These are phyloP conservation scores for Meganola albula DNA, from an alignment of 2,888 invertebrate species.

Conservation along the genomic window DNA sequence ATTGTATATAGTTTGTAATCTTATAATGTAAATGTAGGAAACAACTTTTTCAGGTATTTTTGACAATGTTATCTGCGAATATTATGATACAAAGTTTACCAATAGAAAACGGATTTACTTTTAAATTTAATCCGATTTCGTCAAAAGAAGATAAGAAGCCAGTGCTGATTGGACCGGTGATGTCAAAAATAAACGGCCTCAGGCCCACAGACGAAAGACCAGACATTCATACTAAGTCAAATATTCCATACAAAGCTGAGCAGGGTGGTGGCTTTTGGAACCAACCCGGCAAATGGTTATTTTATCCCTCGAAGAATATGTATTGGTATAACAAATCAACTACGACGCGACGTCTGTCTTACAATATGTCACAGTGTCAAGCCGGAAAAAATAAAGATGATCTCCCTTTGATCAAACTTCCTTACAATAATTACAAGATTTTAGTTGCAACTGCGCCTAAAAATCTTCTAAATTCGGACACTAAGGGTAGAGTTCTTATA, in stretches of 20 bases:
- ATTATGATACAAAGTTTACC: slow-evolving; percentile 34
- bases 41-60: no score
- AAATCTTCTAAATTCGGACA: slow-evolving; percentile 36
- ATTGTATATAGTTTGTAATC: no score
- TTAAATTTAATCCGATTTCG: slow-evolving; percentile 42
- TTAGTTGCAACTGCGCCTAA: slow-evolving; percentile 58
- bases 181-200: slow-evolving; percentile 45
- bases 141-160: slow-evolving; percentile 36
- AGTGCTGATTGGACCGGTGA: slow-evolving; percentile 36
- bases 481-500: slow-evolving; percentile 36
- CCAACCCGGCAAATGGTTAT: slow-evolving; percentile 44
- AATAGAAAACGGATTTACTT: slow-evolving; percentile 46
- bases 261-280: slow-evolving; percentile 39
- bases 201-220: slow-evolving; percentile 37
- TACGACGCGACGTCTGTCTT: no score
- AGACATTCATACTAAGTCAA: slow-evolving; percentile 30
- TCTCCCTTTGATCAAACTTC: slow-evolving; percentile 47
- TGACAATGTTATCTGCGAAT: slow-evolving; percentile 25
- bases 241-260: slow-evolving; percentile 27
- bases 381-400: slow-evolving; percentile 34
- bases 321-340: slow-evolving; percentile 11
- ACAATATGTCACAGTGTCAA: slow-evolving; percentile 5
- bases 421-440: slow-evolving; percentile 50
- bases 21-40: no score
- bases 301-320: slow-evolving; percentile 25